phyloP scores from a whole-genome alignment of 2,113 vertebrate genomes.

The Sporophila hypoxantha region DNA sequence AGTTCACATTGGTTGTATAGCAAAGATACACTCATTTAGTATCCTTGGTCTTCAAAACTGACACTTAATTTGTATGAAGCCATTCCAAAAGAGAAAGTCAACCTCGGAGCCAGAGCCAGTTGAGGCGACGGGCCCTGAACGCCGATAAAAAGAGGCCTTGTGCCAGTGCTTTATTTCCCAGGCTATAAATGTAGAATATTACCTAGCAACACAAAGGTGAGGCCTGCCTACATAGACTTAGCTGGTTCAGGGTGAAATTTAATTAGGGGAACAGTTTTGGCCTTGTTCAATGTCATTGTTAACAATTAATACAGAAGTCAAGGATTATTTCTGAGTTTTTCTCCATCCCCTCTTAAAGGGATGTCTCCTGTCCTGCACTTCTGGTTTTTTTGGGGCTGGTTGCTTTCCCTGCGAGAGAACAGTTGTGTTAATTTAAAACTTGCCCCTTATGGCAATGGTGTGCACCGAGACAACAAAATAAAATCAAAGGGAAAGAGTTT shows the following conservation, averaged over 20 bases:
- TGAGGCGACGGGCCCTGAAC: slow-evolving; percentile 19
- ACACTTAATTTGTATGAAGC: slow-evolving; percentile 55
- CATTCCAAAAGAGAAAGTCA: slow-evolving; percentile 78
- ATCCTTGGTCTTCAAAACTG: slow-evolving; percentile 64
- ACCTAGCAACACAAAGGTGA: slow-evolving; percentile 4
- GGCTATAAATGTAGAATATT: not conserved
- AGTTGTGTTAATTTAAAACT: not conserved
- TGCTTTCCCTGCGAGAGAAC: not conserved
- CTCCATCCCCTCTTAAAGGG: not conserved
- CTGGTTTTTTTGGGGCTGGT: not conserved
- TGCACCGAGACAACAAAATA: not conserved
- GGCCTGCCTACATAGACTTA: slow-evolving; percentile 11
- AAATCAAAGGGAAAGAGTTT: not conserved
- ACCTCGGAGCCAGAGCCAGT: slow-evolving; percentile 47
- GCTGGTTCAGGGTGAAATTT: slow-evolving; percentile 37
- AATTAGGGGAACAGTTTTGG: slow-evolving; percentile 12
- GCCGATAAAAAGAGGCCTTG: not conserved
- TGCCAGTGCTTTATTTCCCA: slow-evolving; percentile 6
- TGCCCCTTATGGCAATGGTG: not conserved
- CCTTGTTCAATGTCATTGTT: not conserved
- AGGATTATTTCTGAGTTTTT: not conserved
- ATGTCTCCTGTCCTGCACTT: not conserved
- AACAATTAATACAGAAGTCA: not conserved
- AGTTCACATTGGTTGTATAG: slow-evolving; percentile 63
- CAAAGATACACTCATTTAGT: slow-evolving; percentile 69